A percentile compares a stretch with the other conserved stretches of the same genome.
Evolutionary conservation across 2,113 vertebrate genomes (phyloP).

Genomic region (Calidris pygmaea): DNA sequence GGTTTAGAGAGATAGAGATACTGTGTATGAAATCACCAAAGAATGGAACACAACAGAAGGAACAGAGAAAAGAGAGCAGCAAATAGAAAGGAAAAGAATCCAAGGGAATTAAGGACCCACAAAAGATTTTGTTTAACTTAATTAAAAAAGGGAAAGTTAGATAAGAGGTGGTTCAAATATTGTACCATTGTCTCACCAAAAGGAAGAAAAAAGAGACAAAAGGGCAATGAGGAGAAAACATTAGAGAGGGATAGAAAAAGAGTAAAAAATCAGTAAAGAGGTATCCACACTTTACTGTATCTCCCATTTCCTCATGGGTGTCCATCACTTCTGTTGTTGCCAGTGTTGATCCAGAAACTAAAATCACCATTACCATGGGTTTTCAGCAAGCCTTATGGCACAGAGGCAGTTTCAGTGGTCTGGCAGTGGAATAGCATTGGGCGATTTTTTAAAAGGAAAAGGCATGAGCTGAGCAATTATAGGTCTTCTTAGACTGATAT

Average conservation of each 20-base stretch:
- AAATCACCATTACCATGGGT: not conserved
- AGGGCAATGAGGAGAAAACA: not conserved
- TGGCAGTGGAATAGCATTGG: not conserved
- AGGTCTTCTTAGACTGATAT: not conserved
- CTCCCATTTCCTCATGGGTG: not conserved
- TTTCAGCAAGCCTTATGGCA: not conserved
- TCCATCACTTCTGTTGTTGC: not conserved
- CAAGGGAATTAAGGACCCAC: not conserved
- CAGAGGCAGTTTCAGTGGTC: not conserved
- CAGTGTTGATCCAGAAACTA: not conserved
- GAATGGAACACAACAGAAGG: not conserved
- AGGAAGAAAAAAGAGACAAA: not conserved
- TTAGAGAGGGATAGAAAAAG: not conserved
- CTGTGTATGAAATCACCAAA: not conserved
- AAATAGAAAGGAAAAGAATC: not conserved
- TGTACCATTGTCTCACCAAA: not conserved
- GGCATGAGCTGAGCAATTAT: not conserved
- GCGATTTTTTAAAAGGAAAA: not conserved
- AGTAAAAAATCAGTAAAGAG: not conserved
- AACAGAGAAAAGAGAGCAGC: not conserved
- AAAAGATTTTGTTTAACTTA: not conserved
- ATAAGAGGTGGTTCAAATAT: not conserved
- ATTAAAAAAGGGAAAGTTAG: not conserved
- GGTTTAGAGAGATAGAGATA: not conserved
- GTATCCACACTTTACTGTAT: not conserved